phyloP scores from a whole-genome alignment of 2,113 vertebrate genomes.

The Megaceryle maxima region DNA sequence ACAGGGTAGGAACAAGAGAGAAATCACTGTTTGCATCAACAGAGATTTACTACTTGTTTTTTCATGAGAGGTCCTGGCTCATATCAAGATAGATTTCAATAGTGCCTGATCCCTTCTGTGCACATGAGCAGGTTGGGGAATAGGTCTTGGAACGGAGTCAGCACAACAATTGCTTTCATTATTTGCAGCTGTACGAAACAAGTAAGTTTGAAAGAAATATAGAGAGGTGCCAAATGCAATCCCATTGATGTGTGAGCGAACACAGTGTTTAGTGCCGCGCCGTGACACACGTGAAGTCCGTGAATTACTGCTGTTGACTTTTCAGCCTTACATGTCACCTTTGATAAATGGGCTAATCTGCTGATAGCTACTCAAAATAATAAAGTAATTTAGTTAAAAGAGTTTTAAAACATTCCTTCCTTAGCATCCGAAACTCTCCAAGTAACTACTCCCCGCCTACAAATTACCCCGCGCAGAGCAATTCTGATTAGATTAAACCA shows the following conservation, averaged over 20 bases:
- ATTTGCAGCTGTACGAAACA: conserved; percentile 56
- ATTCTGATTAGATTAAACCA: neutral
- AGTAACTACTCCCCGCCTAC: neutral
- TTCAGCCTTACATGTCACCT: neutral
- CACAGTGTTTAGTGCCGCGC: neutral
- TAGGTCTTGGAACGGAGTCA: conserved; percentile 33
- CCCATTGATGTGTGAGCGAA: neutral
- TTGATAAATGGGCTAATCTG: conserved; percentile 19
- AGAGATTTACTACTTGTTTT: neutral
- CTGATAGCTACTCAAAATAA: conserved; percentile 37
- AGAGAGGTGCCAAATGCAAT: neutral
- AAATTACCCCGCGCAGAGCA: neutral
- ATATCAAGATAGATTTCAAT: neutral
- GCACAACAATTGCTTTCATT: conserved; percentile 37
- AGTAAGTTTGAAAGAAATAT: neutral
- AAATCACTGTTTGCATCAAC: neutral
- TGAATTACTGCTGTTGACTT: conserved; percentile 12
- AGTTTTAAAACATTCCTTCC: neutral
- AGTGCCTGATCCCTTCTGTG: neutral
- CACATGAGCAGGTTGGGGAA: conserved; percentile 15
- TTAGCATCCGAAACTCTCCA: neutral
- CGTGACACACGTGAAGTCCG: neutral
- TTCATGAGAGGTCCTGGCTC: neutral
- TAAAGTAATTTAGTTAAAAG: neutral
- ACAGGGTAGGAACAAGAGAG: neutral